These are phyloP conservation scores for Eristalis tenax DNA, from an alignment of 2,888 invertebrate genomes.

Conservation along the genomic window DNA sequence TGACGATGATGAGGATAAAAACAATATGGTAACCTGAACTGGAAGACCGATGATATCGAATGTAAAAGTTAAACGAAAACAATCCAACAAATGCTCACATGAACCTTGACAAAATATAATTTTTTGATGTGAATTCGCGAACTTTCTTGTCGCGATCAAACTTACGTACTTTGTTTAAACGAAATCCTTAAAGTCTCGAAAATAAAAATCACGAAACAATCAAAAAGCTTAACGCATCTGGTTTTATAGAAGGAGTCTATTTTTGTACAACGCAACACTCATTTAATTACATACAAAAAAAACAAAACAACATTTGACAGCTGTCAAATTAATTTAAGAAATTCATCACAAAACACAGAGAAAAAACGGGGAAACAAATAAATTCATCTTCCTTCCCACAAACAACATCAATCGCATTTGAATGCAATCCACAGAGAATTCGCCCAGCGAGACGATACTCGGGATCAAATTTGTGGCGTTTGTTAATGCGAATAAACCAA, in stretches of 20 bases:
- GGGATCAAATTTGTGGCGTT: constrained; percentile 72
- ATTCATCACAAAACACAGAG: background rate
- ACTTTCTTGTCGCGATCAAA: constrained; percentile 1
- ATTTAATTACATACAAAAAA: background rate
- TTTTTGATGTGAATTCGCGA: constrained; percentile 56
- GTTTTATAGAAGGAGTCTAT: constrained; percentile 20
- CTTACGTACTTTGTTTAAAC: constrained; percentile 20
- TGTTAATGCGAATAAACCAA: constrained; percentile 80
- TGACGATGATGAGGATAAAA: constrained; percentile 66
- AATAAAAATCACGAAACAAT: background rate
- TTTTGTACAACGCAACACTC: constrained; percentile 9
- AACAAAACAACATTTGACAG: constrained; percentile 26
- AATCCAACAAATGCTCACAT: constrained; percentile 16
- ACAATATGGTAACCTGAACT: constrained; percentile 65
- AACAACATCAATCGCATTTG: constrained; percentile 54
- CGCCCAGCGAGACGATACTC: constrained; percentile 65
- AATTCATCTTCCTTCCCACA: constrained; percentile 41
- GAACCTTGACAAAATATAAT: constrained; percentile 16
- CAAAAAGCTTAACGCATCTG: constrained; percentile 47
- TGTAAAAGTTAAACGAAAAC: background rate
- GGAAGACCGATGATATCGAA: background rate
- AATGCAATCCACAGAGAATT: constrained; percentile 68
- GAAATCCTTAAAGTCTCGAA: constrained; percentile 58
- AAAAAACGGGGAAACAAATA: background rate
- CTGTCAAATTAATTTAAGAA: constrained; percentile 17